Evolutionary conservation across 2,888 invertebrate genomes (phyloP).

Genomic region (Catocala nupta): DNA sequence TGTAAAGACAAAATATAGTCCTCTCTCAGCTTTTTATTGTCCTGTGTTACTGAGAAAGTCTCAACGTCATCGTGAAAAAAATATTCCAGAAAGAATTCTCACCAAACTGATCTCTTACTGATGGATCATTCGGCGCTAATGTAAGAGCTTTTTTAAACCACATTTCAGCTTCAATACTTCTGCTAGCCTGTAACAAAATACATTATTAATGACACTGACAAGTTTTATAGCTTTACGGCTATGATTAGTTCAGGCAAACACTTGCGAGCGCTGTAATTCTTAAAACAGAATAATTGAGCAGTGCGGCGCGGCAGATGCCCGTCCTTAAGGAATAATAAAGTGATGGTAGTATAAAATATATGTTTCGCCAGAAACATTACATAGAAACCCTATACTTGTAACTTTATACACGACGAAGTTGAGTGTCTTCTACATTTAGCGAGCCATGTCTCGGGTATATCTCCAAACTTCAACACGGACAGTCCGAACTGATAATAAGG

Average conservation of each 20-base stretch:
- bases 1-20: constrained; percentile 9
- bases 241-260: constrained; percentile 22
- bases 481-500: too few species aligned
- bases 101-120: constrained; percentile 96
- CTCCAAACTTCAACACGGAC: too few species aligned
- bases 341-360: constrained; percentile 10
- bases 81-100: constrained; percentile 45
- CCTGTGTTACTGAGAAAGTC: constrained; percentile 5
- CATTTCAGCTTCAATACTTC: constrained; percentile 94
- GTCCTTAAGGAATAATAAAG: constrained; percentile 41
- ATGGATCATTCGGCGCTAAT: constrained; percentile 94
- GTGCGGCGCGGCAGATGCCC: neutral
- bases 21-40: constrained; percentile 2
- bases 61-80: constrained; percentile 6
- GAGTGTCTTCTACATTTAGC: too few species aligned
- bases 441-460: too few species aligned
- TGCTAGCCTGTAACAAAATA: constrained; percentile 89
- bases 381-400: too few species aligned
- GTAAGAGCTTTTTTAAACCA: constrained; percentile 95
- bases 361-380: too few species aligned
- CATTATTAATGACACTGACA: constrained; percentile 18
- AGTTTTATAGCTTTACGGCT: constrained; percentile 28
- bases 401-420: too few species aligned
- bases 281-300: constrained; percentile 41
- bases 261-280: constrained; percentile 30